Evolutionary conservation across 2,797 vertebrate species (phyloP), one percentile per base, ranked within the genome.

Genomic region (Anguilla anguilla): DNA sequence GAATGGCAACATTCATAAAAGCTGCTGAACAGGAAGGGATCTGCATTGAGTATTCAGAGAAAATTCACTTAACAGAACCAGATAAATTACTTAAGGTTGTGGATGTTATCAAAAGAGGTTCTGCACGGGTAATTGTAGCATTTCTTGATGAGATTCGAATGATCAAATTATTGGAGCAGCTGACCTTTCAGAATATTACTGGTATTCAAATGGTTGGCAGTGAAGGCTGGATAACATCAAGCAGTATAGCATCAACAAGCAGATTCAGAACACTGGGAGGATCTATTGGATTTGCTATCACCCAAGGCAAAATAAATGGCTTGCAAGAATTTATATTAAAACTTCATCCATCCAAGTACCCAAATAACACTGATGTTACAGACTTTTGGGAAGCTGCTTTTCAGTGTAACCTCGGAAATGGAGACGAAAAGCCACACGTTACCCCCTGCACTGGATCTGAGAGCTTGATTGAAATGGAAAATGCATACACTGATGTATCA

Each of bases 261-360:
- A 74, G 31, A 35, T 74, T 15, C 13, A 74, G 31, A 74, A 74
- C 35, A 74, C 53, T 81, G 10, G n/a, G 51, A 31, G 86, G 86
- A 6, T 86, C 86, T n/a, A 64, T 87, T 64, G 86, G 86, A 15
- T 82, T 87, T 87, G 86, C 74, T 64, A 11, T 87, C 35, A 87
- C 9, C 15, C 39, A 83, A 88, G 77, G 46, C n/a, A 77, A 85
- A 88, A 84, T 88, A 35, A 72, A 46, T 35, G 83, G 87, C 7
- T 72, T 88, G 17, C 77, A 72, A 55, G 67, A 85, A 9, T 88
- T 74, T 59, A 2, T 79, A 19, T 31, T 88, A 17, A 85, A 87
- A 82, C 31, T 87, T 43, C 86, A 87, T n/a, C 86, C 69, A 1
- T 31, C n/a, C 0, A 0, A 74, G 7, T 3, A 74, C 9, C 69